These are phyloP conservation scores for Champsocephalus esox DNA, from an alignment of 2,797 vertebrate species.

Conservation along the genomic window DNA sequence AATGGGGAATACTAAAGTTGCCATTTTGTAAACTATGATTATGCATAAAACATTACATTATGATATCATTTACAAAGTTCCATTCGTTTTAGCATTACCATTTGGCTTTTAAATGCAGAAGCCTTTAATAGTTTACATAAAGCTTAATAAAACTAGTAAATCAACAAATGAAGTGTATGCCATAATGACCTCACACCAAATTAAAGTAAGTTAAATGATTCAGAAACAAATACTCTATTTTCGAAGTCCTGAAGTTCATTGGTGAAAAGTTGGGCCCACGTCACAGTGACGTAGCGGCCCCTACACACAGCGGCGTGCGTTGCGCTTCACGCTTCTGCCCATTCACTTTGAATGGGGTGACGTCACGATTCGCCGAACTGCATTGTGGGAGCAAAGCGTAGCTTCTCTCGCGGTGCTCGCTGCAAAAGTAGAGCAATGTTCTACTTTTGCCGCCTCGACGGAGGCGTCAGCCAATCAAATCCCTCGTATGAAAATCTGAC, in stretches of 20 bases:
- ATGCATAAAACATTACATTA: too few relatives aligned
- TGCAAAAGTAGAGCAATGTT: too few relatives aligned
- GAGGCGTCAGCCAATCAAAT: too few relatives aligned
- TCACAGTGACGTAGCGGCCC: conserved; percentile 61
- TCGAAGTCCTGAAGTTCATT: not conserved
- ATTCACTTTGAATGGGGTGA: too few relatives aligned
- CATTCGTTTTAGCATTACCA: not conserved
- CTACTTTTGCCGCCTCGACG: too few relatives aligned
- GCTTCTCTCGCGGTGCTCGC: too few relatives aligned
- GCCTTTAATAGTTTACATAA: not conserved
- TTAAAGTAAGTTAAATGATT: not conserved
- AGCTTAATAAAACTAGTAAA: not conserved
- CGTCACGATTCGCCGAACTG: too few relatives aligned
- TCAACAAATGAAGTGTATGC: not conserved
- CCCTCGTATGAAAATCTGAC: too few relatives aligned
- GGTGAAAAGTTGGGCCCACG: conserved; percentile 2
- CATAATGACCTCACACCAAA: not conserved
- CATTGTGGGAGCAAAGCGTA: too few relatives aligned
- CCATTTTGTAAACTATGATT: too few relatives aligned
- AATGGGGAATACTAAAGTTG: not conserved
- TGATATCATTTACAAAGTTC: not conserved
- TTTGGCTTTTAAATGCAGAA: not conserved
- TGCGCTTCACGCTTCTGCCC: too few relatives aligned
- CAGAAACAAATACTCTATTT: not conserved
- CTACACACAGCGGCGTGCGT: too few relatives aligned